Evolutionary conservation across 2,113 vertebrate genomes (phyloP).

Genomic region (Calypte anna): DNA sequence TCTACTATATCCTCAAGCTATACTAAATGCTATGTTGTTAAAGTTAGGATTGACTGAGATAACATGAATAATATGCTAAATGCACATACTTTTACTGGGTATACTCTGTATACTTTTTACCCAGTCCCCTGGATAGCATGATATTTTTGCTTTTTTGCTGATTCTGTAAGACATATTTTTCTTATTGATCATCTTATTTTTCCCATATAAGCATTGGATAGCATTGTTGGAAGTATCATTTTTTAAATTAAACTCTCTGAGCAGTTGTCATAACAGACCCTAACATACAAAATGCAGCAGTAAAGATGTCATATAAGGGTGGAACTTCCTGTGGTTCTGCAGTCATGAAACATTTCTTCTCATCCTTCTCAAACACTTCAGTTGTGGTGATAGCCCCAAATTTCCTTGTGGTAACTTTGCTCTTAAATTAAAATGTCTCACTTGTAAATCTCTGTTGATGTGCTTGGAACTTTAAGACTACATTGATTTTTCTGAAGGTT

Average conservation of each 20-base stretch:
- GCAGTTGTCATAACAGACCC: background rate
- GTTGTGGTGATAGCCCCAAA: background rate
- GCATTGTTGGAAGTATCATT: background rate
- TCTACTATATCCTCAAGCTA: background rate
- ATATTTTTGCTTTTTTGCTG: background rate
- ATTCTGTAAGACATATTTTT: background rate
- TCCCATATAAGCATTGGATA: background rate
- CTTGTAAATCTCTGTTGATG: background rate
- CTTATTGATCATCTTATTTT: background rate
- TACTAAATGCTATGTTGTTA: background rate
- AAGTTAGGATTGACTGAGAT: background rate
- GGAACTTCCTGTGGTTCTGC: background rate
- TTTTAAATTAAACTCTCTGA: background rate
- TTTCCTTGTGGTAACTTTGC: background rate
- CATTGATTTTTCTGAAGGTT: conserved; percentile 1
- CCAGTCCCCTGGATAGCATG: background rate
- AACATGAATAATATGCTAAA: background rate
- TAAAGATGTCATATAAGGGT: background rate
- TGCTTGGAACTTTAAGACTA: conserved; percentile 1
- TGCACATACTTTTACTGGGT: background rate
- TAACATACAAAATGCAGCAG: background rate
- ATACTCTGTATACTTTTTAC: background rate
- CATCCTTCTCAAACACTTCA: background rate
- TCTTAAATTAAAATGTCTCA: background rate
- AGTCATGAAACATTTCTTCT: background rate